Conservation (phyloP, 2,888 invertebrate species). For the Cerastis rubricosa region DNA sequence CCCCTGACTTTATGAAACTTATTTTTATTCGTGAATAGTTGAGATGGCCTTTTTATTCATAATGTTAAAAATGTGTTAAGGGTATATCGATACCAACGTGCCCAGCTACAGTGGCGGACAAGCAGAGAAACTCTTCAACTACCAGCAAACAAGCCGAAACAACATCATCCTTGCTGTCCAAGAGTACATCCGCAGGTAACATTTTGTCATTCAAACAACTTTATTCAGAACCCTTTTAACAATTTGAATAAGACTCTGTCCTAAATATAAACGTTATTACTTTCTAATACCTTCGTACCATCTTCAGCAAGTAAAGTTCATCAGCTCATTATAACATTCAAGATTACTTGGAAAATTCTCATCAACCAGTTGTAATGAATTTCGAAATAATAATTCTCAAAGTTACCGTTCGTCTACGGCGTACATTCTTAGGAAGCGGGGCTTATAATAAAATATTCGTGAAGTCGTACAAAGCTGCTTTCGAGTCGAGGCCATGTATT, state of each 20-base stretch:
- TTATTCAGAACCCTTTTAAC: neutral
- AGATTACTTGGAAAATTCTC: constrained; percentile 57
- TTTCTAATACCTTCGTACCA: constrained; percentile 7
- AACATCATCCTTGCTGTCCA: constrained; percentile 91
- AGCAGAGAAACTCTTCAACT: constrained; percentile 91
- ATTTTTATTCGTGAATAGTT: constrained; percentile 30
- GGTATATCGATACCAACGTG: constrained; percentile 92
- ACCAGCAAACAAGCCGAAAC: constrained; percentile 84
- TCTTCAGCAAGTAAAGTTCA: constrained; percentile 56
- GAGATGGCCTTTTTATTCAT: constrained; percentile 11
- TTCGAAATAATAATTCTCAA: constrained; percentile 54
- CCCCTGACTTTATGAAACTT: constrained; percentile 20
- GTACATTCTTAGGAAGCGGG: constrained; percentile 29
- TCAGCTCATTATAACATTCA: constrained; percentile 52
- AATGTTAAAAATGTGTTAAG: constrained; percentile 75
- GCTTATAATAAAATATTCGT: constrained; percentile 67
- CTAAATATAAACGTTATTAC: constrained; percentile 30
- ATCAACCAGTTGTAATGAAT: constrained; percentile 59
- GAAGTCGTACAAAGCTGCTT: constrained; percentile 60
- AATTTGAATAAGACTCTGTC: neutral
- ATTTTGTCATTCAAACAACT: neutral
- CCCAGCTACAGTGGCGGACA: constrained; percentile 92
- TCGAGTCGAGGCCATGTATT: constrained; percentile 61
- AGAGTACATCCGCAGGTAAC: constrained; percentile 83
- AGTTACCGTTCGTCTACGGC: constrained; percentile 43